These are phyloP conservation scores for Oncorhynchus keta DNA, from an alignment of 2,113 vertebrate genomes.

Conservation along the genomic window DNA sequence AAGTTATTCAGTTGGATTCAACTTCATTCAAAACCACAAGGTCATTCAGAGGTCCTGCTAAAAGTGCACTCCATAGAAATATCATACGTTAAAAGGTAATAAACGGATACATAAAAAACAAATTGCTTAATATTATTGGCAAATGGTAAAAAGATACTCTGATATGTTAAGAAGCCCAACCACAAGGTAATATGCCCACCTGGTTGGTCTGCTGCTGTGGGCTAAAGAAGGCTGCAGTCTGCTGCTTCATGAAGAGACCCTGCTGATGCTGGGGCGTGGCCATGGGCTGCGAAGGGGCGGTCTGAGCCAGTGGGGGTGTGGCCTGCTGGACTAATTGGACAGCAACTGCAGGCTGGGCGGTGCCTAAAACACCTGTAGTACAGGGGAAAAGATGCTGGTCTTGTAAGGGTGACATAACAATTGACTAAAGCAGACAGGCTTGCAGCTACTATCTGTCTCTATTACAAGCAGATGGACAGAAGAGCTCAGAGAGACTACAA, in stretches of 20 bases:
- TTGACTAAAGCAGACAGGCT: neutral
- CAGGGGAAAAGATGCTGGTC: neutral
- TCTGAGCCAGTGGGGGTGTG: conserved; percentile 58
- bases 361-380: conserved; percentile 19
- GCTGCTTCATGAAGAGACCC: conserved; percentile 88
- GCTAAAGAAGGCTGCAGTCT: conserved; percentile 50
- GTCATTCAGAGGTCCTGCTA: neutral
- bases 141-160: too few relatives aligned
- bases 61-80: too few relatives aligned
- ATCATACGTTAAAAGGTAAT: too few relatives aligned
- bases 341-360: conserved; percentile 41
- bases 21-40: neutral
- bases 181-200: conserved; percentile 53
- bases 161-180: neutral
- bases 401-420: neutral
- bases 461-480: neutral
- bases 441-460: neutral
- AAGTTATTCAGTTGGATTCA: neutral
- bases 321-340: conserved; percentile 71
- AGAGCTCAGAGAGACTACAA: neutral
- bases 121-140: too few relatives aligned
- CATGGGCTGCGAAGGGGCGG: conserved; percentile 73
- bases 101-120: too few relatives aligned
- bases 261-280: conserved; percentile 86
- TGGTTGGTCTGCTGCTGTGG: conserved; percentile 73